A percentile compares a stretch with the other conserved stretches of the same genome.
Conservation (phyloP, 2,113 vertebrate genomes). For the Pardalotus punctatus region DNA sequence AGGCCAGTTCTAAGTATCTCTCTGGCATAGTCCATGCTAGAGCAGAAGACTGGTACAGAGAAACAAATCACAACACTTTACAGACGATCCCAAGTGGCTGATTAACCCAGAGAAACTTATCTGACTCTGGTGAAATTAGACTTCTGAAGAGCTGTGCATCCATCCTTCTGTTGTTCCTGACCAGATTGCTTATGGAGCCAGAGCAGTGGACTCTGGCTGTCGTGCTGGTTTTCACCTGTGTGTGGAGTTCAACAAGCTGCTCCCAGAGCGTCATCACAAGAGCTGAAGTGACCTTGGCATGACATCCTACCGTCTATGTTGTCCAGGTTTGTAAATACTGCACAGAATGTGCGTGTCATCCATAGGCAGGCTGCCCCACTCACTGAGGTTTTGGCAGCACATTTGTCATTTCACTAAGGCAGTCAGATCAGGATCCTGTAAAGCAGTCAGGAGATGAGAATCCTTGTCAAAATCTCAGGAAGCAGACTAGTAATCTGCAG, state of each 20-base stretch:
- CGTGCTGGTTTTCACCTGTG: neutral
- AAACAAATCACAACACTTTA: neutral
- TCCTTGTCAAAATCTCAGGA: conserved; percentile 7
- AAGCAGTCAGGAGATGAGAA: neutral
- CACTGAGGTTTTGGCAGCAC: neutral
- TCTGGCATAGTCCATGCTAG: neutral
- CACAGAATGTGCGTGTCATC: fast-evolving
- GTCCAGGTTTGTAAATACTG: neutral
- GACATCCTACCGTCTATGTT: fast-evolving
- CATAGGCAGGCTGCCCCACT: neutral
- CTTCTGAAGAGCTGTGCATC: neutral
- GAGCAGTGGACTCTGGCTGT: neutral
- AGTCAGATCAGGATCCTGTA: neutral
- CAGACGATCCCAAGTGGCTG: neutral
- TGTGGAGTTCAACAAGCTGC: neutral
- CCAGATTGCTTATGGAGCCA: neutral
- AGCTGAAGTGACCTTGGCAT: neutral
- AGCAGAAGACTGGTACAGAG: neutral
- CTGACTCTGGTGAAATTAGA: neutral
- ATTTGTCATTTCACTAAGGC: neutral
- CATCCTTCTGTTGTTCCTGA: neutral
- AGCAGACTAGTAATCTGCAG: neutral
- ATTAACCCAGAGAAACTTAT: neutral
- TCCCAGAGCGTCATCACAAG: neutral
- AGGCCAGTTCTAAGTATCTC: neutral